Evolutionary conservation across 2,888 invertebrate species (phyloP).

Genomic region (Aphodius sticticus): DNA sequence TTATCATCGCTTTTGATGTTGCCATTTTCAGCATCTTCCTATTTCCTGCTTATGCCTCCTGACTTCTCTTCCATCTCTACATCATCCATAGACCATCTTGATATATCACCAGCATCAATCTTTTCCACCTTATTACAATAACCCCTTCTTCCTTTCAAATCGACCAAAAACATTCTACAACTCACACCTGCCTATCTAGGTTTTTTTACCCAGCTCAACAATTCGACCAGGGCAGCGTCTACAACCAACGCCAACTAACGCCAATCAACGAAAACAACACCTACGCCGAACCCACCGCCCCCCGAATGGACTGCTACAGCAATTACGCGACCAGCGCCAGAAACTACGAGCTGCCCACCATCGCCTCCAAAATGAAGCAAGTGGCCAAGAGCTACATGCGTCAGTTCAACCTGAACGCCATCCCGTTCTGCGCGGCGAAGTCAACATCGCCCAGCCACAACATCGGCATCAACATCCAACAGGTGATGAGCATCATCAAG

Average conservation of each 20-base stretch:
- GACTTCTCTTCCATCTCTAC: too few relatives aligned
- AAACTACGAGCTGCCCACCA: constrained; percentile 69
- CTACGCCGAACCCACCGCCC: constrained; percentile 46
- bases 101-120: too few relatives aligned
- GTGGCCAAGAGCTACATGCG: constrained; percentile 64
- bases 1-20: too few relatives aligned
- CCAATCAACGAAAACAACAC: constrained; percentile 44
- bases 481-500: constrained; percentile 61
- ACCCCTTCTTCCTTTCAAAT: too few relatives aligned
- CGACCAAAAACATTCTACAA: too few relatives aligned
- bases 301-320: constrained; percentile 41
- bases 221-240: neutral
- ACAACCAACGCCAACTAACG: constrained; percentile 31
- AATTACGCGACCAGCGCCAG: constrained; percentile 43
- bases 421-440: constrained; percentile 70
- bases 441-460: constrained; percentile 71
- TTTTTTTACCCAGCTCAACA: neutral
- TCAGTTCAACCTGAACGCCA: constrained; percentile 61
- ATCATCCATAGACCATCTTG: too few relatives aligned
- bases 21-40: too few relatives aligned
- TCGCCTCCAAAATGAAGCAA: constrained; percentile 72
- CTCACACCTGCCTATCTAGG: neutral
- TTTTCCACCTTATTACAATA: too few relatives aligned
- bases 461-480: constrained; percentile 70
- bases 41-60: too few relatives aligned